A percentile compares a stretch with the other conserved stretches of the same genome.
Evolutionary conservation across 2,797 vertebrate genomes (phyloP).

Genomic region (Crocodylus rhombifer): DNA sequence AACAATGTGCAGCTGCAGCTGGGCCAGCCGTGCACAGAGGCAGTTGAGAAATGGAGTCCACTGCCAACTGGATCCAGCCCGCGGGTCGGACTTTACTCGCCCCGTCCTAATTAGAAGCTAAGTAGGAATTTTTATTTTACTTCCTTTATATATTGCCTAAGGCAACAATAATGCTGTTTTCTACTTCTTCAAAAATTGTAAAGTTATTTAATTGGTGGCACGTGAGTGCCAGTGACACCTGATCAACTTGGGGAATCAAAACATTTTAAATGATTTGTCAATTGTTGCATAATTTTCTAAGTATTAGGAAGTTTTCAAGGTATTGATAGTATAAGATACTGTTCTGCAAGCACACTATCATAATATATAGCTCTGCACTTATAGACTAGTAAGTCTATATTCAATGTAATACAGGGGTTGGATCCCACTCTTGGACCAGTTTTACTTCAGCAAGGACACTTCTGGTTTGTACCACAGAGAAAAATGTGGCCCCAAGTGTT

Average conservation of each 20-base stretch:
- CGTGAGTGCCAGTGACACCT: neutral
- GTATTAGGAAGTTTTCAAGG: no score
- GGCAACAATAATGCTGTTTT: no score
- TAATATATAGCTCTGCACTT: no score
- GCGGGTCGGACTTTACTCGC: no score
- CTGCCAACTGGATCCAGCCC: no score
- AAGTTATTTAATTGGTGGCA: neutral
- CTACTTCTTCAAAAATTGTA: neutral
- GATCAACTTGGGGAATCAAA: neutral
- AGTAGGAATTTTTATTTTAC: no score
- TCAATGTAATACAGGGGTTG: neutral
- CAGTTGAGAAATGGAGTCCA: no score
- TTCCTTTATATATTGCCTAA: no score
- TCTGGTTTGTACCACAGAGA: neutral
- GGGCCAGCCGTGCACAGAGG: no score
- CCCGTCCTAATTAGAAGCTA: no score
- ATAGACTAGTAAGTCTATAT: neutral
- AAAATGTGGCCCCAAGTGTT: neutral
- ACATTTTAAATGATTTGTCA: neutral
- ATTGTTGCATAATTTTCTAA: neutral
- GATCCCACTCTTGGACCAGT: neutral
- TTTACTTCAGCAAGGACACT: neutral
- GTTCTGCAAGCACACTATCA: neutral
- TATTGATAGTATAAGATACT: neutral
- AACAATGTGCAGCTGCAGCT: no score